These are phyloP conservation scores for Spodoptera frugiperda DNA, from an alignment of 1,140 invertebrate species.

Conservation along the genomic window DNA sequence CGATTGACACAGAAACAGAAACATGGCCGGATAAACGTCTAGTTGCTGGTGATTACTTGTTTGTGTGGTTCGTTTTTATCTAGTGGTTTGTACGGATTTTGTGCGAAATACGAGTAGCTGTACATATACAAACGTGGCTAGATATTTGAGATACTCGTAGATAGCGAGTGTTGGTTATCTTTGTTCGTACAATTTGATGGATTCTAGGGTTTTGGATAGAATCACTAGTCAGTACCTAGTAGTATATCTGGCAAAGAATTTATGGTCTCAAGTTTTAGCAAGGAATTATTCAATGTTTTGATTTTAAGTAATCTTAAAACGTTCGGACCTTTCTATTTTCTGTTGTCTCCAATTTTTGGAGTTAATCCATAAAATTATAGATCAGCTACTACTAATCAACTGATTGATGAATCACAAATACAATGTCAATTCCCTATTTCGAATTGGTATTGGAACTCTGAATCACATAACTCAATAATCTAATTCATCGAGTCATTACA, in stretches of 20 bases:
- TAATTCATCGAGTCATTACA: slow-evolving; percentile 31
- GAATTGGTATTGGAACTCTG: background rate
- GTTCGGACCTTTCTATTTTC: too few species aligned
- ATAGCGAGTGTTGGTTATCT: background rate
- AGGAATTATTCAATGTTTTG: too few species aligned
- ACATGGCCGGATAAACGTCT: slow-evolving; percentile 31
- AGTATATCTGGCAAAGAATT: too few species aligned
- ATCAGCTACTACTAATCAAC: background rate
- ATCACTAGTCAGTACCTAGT: background rate
- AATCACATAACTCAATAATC: slow-evolving; percentile 20
- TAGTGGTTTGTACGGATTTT: background rate
- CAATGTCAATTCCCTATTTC: background rate
- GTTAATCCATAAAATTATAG: too few species aligned
- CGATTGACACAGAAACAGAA: slow-evolving; percentile 41
- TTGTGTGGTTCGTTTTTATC: background rate
- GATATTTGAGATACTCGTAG: too few species aligned
- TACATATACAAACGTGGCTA: background rate
- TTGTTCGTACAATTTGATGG: background rate
- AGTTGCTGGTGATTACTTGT: background rate
- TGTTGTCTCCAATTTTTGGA: too few species aligned
- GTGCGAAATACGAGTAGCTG: background rate
- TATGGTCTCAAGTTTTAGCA: too few species aligned
- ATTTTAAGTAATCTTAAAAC: too few species aligned
- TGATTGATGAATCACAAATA: background rate
- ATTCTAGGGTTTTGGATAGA: background rate